These are phyloP conservation scores for Tiphia femorata DNA, from an alignment of 2,888 invertebrate genomes.

Conservation along the genomic window DNA sequence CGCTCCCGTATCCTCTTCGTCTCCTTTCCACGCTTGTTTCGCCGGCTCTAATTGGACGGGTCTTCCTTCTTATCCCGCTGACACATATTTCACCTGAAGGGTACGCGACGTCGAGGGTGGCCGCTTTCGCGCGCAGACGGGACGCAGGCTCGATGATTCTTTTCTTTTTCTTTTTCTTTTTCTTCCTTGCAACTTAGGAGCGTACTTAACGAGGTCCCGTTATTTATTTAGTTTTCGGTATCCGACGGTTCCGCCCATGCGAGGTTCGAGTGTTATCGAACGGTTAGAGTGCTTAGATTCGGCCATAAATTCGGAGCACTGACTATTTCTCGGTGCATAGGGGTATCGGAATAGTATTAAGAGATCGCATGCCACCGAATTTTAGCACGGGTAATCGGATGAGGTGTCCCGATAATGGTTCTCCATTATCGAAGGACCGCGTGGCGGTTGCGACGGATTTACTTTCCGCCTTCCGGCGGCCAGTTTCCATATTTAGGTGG, in stretches of 20 bases:
- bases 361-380: too few species aligned
- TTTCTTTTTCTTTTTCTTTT: too few species aligned
- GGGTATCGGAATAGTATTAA: too few species aligned
- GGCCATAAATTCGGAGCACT: too few species aligned
- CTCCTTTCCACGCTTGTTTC: not conserved
- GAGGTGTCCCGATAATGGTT: not conserved
- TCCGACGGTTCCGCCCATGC: too few species aligned
- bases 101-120: not conserved
- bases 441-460: conserved; percentile 1
- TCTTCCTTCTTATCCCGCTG: conserved; percentile 8
- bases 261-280: too few species aligned
- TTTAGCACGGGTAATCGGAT: not conserved
- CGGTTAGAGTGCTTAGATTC: too few species aligned
- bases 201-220: too few species aligned
- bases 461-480: conserved; percentile 4
- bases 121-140: not conserved
- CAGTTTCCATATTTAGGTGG: conserved; percentile 15
- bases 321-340: too few species aligned
- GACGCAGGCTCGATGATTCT: not conserved
- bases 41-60: conserved; percentile 39
- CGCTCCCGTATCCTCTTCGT: not conserved
- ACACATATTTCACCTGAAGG: conserved; percentile 2
- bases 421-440: not conserved
- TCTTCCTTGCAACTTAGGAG: too few species aligned
- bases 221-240: too few species aligned